Percentiles rank a stretch among this genome's conserved stretches.
phyloP scores from a whole-genome alignment of 2,797 vertebrate species.

The Gadopsis marmoratus region DNA sequence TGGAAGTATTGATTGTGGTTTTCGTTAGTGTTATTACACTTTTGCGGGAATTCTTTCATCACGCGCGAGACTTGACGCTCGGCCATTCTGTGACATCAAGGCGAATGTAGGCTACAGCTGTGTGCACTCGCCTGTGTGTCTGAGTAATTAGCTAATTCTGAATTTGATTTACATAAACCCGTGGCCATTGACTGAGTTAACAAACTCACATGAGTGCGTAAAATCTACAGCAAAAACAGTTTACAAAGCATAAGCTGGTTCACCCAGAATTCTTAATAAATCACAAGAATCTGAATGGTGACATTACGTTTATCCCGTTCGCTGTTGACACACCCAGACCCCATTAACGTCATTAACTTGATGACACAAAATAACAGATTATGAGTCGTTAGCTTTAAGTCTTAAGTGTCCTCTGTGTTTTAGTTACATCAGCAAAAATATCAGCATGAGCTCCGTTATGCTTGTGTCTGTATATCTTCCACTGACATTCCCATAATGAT shows the following conservation, averaged over 20 bases:
- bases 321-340: neutral
- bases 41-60: constrained; percentile 17
- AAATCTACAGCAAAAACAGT: neutral
- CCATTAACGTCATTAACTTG: neutral
- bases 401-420: constrained; percentile 11
- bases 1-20: constrained; percentile 69
- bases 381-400: neutral
- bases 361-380: constrained; percentile 10
- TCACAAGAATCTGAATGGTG: neutral
- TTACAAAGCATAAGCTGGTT: constrained; percentile 5
- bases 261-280: constrained; percentile 1
- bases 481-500: constrained; percentile 48
- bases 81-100: neutral
- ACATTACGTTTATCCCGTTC: neutral
- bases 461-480: constrained; percentile 15
- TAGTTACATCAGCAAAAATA: constrained; percentile 30
- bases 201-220: neutral
- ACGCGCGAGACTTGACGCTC: neutral
- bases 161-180: constrained; percentile 4
- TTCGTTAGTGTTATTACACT: constrained; percentile 53
- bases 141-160: neutral
- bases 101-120: neutral
- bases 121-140: neutral
- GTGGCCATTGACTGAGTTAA: neutral
- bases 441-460: constrained; percentile 16